phyloP scores from a whole-genome alignment of 2,797 vertebrate genomes.

The Typhlichthys subterraneus region DNA sequence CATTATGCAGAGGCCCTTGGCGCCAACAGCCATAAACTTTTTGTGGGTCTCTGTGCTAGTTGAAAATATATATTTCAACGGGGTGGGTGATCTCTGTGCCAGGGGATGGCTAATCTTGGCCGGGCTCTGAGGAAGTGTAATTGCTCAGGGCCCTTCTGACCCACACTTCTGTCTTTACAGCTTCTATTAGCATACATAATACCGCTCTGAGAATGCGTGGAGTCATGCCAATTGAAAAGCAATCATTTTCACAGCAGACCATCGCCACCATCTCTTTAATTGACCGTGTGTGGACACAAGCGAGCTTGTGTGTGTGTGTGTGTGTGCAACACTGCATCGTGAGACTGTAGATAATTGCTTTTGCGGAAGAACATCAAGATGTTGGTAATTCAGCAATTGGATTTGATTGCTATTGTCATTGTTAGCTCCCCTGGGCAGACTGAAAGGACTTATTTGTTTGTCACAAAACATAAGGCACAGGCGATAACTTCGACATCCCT shows the following conservation, averaged over 20 bases:
- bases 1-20: not conserved
- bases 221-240: conserved; percentile 73
- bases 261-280: conserved; percentile 67
- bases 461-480: conserved; percentile 51
- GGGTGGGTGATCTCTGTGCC: conserved; percentile 12
- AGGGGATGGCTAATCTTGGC: conserved; percentile 40
- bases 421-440: conserved; percentile 55
- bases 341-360: conserved; percentile 76
- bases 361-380: conserved; percentile 63
- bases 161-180: conserved; percentile 66
- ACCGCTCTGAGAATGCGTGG: conserved; percentile 71
- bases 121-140: conserved; percentile 59
- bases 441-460: conserved; percentile 41
- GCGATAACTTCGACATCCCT: conserved; percentile 52
- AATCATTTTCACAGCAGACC: conserved; percentile 69
- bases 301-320: conserved; percentile 27
- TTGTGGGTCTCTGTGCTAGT: conserved; percentile 12
- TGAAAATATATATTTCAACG: conserved; percentile 23
- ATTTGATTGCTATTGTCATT: conserved; percentile 76
- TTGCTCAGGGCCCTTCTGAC: conserved; percentile 64
- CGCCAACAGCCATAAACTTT: conserved; percentile 9
- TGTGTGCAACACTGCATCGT: conserved; percentile 41
- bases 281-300: conserved; percentile 43
- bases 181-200: conserved; percentile 80
- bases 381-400: conserved; percentile 72